These are phyloP conservation scores for Brevimyrus niger DNA, from an alignment of 2,113 vertebrate species.

Conservation along the genomic window DNA sequence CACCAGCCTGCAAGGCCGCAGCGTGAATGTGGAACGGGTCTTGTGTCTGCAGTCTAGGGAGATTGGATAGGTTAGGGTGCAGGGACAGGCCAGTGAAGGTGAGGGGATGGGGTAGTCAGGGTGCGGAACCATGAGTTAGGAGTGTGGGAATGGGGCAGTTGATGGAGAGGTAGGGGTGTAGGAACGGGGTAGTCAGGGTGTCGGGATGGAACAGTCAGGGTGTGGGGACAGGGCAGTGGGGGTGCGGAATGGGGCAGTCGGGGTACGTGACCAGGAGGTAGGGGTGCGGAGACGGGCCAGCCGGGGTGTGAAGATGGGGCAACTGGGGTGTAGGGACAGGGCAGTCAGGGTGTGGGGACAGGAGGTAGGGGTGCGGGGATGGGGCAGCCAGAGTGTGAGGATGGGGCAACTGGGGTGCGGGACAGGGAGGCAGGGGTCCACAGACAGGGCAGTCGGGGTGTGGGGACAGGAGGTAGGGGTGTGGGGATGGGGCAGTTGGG, in stretches of 20 bases:
- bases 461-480: too few relatives aligned
- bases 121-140: background rate
- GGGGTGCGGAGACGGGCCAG: background rate
- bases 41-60: background rate
- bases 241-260: too few relatives aligned
- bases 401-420: too few relatives aligned
- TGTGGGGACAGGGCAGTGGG: background rate
- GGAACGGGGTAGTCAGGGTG: background rate
- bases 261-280: background rate
- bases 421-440: too few relatives aligned
- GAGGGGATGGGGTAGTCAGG: background rate
- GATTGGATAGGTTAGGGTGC: background rate
- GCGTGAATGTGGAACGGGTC: background rate
- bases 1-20: background rate
- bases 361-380: too few relatives aligned
- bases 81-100: background rate
- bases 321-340: too few relatives aligned
- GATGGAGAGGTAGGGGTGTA: background rate
- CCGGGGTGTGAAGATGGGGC: accelerated
- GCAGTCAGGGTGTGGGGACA: too few relatives aligned
- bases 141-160: too few relatives aligned
- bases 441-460: too few relatives aligned
- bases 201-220: too few relatives aligned
- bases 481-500: background rate
- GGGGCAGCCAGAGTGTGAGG: too few relatives aligned